Evolutionary conservation across 2,888 invertebrate species (phyloP), one percentile per base, ranked within the genome.

Genomic region (Phoronis australis): DNA sequence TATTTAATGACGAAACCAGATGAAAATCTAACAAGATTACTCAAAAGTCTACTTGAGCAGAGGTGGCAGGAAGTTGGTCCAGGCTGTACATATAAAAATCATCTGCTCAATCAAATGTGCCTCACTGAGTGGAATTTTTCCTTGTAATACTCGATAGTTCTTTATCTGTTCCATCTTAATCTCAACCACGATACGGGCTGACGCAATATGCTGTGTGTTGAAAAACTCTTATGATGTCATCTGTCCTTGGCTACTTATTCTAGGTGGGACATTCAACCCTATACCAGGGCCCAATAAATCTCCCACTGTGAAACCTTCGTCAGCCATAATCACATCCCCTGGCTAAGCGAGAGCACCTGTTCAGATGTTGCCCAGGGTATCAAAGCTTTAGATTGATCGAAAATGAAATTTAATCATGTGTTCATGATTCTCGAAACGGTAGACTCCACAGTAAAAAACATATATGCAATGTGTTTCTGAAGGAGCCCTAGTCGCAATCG

Each of bases 371-470:
- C 48, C 56, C 56, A 56, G 37, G 56, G 39, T 24, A 56, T 45
- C 5, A 56, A 42, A 26, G 42, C 9, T 27, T 50, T 45, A 18
- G 45, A 37, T 18, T 45, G 46, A 20, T 51, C 51, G 44, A 47
- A 51, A 42, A 53, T 46, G 21, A 56, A 51, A 23, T 53, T 56
- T 1, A 53, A 48, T 51, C 56, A 53, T n/a, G 49, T 56, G 37
- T 49, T 54, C 35, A 54, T 37, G 9, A 51, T 47, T 12, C 54
- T 22, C n/a, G 51, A 49, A 6, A 51, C 51, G 15, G 49, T 56
- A 35, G 48, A 48, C 31, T 42, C 20, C 2, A 51, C 51, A 2
- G 51, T 45, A 38, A 48, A 18, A 31, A 54, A 56, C 12, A 56
- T 49, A 42, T 56, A 49, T 12, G 47, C 47, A 5, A 56, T 38